A percentile compares a stretch with the other conserved stretches of the same genome.
Conservation (phyloP, 1,140 invertebrate species). For the Eumaeus atala region DNA sequence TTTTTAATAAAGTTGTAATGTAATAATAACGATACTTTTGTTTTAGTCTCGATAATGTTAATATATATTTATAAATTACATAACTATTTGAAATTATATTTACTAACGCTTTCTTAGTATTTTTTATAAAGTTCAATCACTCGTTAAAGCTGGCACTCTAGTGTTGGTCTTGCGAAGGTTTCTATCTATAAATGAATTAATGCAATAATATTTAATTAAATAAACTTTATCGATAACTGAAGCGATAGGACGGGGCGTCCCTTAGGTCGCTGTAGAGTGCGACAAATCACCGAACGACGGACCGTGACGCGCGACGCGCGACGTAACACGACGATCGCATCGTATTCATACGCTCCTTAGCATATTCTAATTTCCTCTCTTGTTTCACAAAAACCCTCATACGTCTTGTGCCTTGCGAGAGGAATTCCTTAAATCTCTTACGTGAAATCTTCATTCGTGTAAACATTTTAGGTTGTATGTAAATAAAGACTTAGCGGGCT, state of each 20-base stretch:
- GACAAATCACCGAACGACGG: conserved; percentile 38
- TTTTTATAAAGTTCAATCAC: conserved; percentile 70
- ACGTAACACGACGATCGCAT: conserved; percentile 19
- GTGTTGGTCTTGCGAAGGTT: conserved; percentile 65
- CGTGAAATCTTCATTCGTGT: conserved; percentile 15
- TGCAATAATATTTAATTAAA: conserved; percentile 48
- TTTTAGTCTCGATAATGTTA: conserved; percentile 72
- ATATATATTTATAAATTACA: conserved; percentile 70
- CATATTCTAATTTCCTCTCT: conserved; percentile 16
- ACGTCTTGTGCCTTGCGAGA: conserved; percentile 66
- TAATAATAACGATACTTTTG: conserved; percentile 70
- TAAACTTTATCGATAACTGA: conserved; percentile 31
- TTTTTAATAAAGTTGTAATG: conserved; percentile 70
- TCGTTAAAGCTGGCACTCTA: conserved; percentile 72
- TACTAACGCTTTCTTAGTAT: conserved; percentile 72
- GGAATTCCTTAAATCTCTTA: conserved; percentile 15
- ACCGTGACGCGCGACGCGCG: conserved; percentile 25
- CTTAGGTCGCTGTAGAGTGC: conserved; percentile 43
- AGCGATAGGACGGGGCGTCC: conserved; percentile 34
- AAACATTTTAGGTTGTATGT: conserved; percentile 15
- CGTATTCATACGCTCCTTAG: conserved; percentile 20
- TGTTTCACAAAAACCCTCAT: conserved; percentile 25
- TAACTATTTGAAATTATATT: conserved; percentile 73
- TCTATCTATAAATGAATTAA: conserved; percentile 57
- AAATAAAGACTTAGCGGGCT: conserved; percentile 13